Evolutionary conservation across 2,797 vertebrate species (phyloP).

Genomic region (Danio choprae): DNA sequence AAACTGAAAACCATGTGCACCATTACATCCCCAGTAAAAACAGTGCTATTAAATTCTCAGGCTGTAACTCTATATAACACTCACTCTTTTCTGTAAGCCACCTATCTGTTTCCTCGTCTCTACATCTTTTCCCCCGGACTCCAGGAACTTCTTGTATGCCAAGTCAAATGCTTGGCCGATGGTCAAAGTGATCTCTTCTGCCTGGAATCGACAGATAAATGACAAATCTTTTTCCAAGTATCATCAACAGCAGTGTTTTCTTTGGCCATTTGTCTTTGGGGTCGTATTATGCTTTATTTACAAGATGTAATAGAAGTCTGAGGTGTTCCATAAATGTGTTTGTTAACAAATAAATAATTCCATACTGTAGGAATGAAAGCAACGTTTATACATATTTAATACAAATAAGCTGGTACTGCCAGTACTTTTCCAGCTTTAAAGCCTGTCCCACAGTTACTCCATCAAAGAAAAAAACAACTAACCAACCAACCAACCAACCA

Average conservation of each 20-base stretch:
- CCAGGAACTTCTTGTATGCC: conserved; percentile 98
- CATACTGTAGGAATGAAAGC: too few species aligned
- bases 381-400: too few species aligned
- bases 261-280: not conserved
- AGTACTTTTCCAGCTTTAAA: too few species aligned
- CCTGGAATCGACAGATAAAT: conserved; percentile 74
- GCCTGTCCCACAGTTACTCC: too few species aligned
- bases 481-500: too few species aligned
- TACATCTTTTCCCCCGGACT: conserved; percentile 97
- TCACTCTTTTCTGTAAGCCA: conserved; percentile 92
- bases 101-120: conserved; percentile 98
- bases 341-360: too few species aligned
- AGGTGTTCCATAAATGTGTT: too few species aligned
- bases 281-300: not conserved
- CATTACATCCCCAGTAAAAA: not conserved
- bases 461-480: too few species aligned
- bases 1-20: too few species aligned
- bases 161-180: conserved; percentile 98
- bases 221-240: not conserved
- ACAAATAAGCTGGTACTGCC: too few species aligned
- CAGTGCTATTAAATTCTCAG: not conserved
- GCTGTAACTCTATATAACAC: conserved; percentile 56
- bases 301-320: too few species aligned
- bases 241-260: not conserved
- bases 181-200: conserved; percentile 97